Conservation (phyloP, 2,888 invertebrate genomes). For the Habrosyne pyritoides region DNA sequence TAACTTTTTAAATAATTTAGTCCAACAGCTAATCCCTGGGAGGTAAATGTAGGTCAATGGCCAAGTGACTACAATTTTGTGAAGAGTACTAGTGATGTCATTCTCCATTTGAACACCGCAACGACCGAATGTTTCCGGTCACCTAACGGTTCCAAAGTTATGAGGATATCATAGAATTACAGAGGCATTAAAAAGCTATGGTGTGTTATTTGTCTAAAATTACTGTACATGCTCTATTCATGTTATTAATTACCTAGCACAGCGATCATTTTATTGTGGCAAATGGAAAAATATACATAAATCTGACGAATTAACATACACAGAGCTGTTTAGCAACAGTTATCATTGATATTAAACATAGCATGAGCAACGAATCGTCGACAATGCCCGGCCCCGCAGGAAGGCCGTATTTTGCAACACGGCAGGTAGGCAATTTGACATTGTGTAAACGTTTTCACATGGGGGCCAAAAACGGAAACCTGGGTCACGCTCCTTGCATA, state of each 20-base stretch:
- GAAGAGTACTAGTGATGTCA: slow-evolving; percentile 48
- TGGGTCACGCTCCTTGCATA: slow-evolving; percentile 70
- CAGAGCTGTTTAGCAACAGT: slow-evolving; percentile 24
- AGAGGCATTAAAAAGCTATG: background rate
- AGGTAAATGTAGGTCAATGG: slow-evolving; percentile 51
- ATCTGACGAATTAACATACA: background rate
- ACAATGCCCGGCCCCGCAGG: slow-evolving; percentile 53
- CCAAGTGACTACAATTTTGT: slow-evolving; percentile 52
- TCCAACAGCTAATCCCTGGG: slow-evolving; percentile 34
- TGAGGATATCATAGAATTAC: slow-evolving; percentile 30
- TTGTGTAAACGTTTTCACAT: slow-evolving; percentile 77
- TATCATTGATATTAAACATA: slow-evolving; percentile 38
- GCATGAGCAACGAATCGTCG: slow-evolving; percentile 31
- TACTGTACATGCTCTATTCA: background rate
- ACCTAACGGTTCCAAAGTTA: slow-evolving; percentile 34
- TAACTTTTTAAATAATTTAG: slow-evolving; percentile 36
- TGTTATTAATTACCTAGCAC: background rate
- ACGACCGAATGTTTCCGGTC: slow-evolving; percentile 44
- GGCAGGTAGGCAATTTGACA: slow-evolving; percentile 69
- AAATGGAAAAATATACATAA: background rate
- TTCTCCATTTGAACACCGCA: slow-evolving; percentile 36
- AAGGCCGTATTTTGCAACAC: slow-evolving; percentile 65
- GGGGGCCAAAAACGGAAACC: slow-evolving; percentile 72
- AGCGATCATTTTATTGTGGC: background rate
- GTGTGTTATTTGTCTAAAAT: background rate